Percentiles rank a stretch among this genome's conserved stretches.
Conservation (phyloP, 2,888 invertebrate genomes). For the Orthosia gothica region DNA sequence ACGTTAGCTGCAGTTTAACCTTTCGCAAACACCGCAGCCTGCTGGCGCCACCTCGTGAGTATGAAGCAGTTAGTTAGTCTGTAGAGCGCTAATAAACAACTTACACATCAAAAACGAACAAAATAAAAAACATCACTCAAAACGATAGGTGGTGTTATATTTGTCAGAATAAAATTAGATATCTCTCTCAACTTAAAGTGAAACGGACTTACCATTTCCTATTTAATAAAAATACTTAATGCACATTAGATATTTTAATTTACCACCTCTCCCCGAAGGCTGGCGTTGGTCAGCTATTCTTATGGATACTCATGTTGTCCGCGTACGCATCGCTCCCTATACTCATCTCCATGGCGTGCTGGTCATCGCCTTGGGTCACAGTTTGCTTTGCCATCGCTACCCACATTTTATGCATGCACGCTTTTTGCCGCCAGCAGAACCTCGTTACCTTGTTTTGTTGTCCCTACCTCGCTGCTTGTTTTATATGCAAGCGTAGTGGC, state of each 20-base stretch:
- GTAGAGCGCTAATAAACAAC: not conserved
- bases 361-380: not conserved
- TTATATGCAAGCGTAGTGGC: slow-evolving; percentile 26
- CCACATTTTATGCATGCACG: slow-evolving; percentile 20
- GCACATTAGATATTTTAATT: not conserved
- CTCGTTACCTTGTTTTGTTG: slow-evolving; percentile 37
- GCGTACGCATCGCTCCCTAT: not conserved
- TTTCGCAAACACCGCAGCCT: not conserved
- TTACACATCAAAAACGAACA: no score
- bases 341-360: not conserved
- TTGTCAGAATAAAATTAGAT: no score
- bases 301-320: not conserved
- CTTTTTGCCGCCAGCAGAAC: slow-evolving; percentile 26
- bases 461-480: slow-evolving; percentile 27
- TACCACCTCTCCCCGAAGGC: not conserved
- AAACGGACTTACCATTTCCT: no score
- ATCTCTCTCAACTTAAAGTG: no score
- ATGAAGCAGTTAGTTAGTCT: not conserved
- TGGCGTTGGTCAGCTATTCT: not conserved
- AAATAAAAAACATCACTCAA: not conserved
- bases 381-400: slow-evolving; percentile 10
- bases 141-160: no score
- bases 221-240: not conserved
- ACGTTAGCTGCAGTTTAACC: slow-evolving; percentile 12
- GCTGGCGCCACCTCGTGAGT: not conserved